Percentiles rank a stretch among this genome's conserved stretches.
Evolutionary conservation across 2,113 vertebrate species (phyloP).

Genomic region (Regulus satrapa): DNA sequence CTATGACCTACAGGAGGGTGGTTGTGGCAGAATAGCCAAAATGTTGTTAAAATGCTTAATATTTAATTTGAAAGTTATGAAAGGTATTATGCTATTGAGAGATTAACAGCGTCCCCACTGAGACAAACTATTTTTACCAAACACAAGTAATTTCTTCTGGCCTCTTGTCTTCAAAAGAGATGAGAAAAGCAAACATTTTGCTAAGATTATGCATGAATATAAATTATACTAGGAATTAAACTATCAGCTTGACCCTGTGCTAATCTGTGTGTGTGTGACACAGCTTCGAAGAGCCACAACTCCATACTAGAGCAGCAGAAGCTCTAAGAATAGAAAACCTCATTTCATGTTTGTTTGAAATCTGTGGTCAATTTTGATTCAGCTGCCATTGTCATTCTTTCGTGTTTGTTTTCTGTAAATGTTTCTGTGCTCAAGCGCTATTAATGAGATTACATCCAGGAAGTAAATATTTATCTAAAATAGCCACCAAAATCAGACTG

Average conservation of each 20-base stretch:
- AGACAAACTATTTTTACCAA: slow-evolving; percentile 11
- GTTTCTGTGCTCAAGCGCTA: not conserved
- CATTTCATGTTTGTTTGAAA: not conserved
- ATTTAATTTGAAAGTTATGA: slow-evolving; percentile 55
- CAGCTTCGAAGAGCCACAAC: not conserved
- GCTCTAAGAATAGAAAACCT: not conserved
- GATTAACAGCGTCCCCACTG: slow-evolving; percentile 21
- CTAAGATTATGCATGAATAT: not conserved
- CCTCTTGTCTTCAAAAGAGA: not conserved
- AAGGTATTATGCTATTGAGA: not conserved
- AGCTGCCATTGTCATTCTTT: not conserved
- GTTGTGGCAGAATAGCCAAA: not conserved
- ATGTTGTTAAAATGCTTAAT: slow-evolving; percentile 29
- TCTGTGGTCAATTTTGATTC: not conserved
- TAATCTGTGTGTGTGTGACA: not conserved
- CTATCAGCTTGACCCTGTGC: not conserved
- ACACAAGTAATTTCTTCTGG: slow-evolving; percentile 3
- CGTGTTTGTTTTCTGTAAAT: not conserved
- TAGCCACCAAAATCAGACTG: not conserved
- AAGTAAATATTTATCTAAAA: slow-evolving; percentile 5
- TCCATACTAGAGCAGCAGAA: not conserved
- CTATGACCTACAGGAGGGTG: slow-evolving; percentile 14
- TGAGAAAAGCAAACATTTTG: slow-evolving; percentile 7
- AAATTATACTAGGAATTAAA: not conserved
- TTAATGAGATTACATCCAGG: not conserved